These are phyloP conservation scores for Menidia beryllina DNA, from an alignment of 2,113 vertebrate genomes.

Conservation along the genomic window DNA sequence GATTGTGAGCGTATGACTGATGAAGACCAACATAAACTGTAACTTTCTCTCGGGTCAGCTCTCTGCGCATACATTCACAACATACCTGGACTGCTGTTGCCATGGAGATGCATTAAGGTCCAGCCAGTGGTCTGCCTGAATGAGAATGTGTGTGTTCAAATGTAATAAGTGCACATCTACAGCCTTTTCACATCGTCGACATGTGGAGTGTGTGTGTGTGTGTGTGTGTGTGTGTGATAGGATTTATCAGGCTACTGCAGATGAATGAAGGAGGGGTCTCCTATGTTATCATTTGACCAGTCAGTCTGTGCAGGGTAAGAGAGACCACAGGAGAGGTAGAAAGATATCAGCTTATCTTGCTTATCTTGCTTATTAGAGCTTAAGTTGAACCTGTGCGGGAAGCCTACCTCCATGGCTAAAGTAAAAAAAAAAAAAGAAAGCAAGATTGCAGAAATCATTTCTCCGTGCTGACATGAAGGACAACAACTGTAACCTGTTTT, in stretches of 20 bases:
- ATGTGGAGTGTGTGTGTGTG: background rate
- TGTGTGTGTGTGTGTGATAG: conserved; percentile 28
- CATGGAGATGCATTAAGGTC: conserved; percentile 55
- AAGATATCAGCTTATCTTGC: conserved; percentile 55
- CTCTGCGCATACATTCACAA: background rate
- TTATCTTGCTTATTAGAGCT: conserved; percentile 49
- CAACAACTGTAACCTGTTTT: background rate
- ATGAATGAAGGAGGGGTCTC: conserved; percentile 27
- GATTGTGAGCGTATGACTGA: conserved; percentile 31
- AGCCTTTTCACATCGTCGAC: background rate
- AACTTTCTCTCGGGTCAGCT: conserved; percentile 32
- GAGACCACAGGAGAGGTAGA: conserved; percentile 39
- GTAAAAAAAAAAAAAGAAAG: background rate
- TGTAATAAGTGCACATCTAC: conserved; percentile 5
- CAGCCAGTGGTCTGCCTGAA: conserved; percentile 32
- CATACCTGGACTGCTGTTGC: conserved; percentile 48
- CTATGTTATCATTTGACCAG: conserved; percentile 37
- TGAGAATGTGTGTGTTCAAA: conserved; percentile 38
- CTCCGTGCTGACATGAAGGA: background rate
- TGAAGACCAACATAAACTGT: conserved; percentile 25
- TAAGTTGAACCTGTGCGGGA: conserved; percentile 23
- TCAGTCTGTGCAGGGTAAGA: conserved; percentile 34
- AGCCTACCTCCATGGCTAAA: background rate
- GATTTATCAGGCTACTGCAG: conserved; percentile 61
- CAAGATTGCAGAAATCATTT: no score